Evolutionary conservation across 2,888 invertebrate genomes (phyloP).

Genomic region (Orthosia cruda): DNA sequence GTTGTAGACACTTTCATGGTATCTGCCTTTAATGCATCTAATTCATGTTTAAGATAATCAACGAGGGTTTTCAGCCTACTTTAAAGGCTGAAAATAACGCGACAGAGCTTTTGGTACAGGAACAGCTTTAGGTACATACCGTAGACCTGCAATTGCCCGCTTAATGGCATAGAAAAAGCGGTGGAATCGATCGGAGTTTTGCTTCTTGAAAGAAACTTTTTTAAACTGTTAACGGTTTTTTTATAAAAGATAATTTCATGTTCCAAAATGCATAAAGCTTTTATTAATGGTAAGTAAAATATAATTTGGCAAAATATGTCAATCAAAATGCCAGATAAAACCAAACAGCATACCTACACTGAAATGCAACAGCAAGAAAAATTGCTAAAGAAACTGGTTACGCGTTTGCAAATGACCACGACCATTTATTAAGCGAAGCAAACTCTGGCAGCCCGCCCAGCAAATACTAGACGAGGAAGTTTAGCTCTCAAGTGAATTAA

Average conservation of each 20-base stretch:
- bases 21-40: neutral
- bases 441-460: constrained; percentile 48
- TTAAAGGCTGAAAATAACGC: constrained; percentile 85
- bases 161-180: constrained; percentile 22
- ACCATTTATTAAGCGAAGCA: constrained; percentile 33
- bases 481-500: constrained; percentile 39
- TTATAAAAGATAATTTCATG: neutral
- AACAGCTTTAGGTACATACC: constrained; percentile 61
- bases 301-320: neutral
- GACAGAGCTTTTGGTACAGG: constrained; percentile 83
- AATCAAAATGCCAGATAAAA: neutral
- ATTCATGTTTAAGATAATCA: neutral
- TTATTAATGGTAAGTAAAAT: neutral
- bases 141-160: constrained; percentile 34
- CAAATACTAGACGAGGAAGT: constrained; percentile 29
- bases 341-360: neutral
- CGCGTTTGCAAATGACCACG: constrained; percentile 38
- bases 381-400: constrained; percentile 30
- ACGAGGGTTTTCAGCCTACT: constrained; percentile 78
- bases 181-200: constrained; percentile 15
- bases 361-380: constrained; percentile 20
- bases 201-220: neutral
- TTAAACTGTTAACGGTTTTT: neutral
- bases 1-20: no score
- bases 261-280: neutral